phyloP scores from a whole-genome alignment of 2,797 vertebrate genomes.

The Carapus acus region DNA sequence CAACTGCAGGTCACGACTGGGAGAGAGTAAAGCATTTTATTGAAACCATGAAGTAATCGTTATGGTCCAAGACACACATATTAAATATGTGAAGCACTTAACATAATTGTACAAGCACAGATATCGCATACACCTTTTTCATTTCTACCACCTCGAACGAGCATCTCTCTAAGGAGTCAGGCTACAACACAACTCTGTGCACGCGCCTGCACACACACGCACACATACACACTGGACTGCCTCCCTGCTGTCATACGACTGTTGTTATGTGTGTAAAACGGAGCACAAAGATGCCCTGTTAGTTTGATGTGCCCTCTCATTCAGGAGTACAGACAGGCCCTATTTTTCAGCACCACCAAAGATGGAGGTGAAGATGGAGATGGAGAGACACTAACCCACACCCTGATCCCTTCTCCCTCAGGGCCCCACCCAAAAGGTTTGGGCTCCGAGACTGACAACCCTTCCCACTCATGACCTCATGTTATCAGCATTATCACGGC shows the following conservation, averaged over 20 bases:
- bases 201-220: no score
- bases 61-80: no score
- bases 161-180: conserved; percentile 33
- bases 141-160: conserved; percentile 20
- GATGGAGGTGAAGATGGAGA: conserved; percentile 43
- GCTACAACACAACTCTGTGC: conserved; percentile 41
- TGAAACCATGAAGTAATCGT: no score
- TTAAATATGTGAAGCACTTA: not conserved
- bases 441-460: no score
- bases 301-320: conserved; percentile 60
- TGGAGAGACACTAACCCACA: conserved; percentile 42
- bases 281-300: conserved; percentile 77
- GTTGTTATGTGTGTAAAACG: conserved; percentile 65
- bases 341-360: conserved; percentile 47
- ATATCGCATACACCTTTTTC: conserved; percentile 11
- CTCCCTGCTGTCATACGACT: conserved; percentile 75
- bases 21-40: no score
- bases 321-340: conserved; percentile 55
- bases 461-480: conserved; percentile 22
- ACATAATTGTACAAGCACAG: conserved; percentile 1
- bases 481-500: conserved; percentile 7
- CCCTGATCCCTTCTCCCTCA: conserved; percentile 41
- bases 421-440: conserved; percentile 33
- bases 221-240: conserved; percentile 51
- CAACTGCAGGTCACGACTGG: no score